Evolutionary conservation across 1,140 invertebrate species (phyloP).

Genomic region (Philotrypesis tridentata): DNA sequence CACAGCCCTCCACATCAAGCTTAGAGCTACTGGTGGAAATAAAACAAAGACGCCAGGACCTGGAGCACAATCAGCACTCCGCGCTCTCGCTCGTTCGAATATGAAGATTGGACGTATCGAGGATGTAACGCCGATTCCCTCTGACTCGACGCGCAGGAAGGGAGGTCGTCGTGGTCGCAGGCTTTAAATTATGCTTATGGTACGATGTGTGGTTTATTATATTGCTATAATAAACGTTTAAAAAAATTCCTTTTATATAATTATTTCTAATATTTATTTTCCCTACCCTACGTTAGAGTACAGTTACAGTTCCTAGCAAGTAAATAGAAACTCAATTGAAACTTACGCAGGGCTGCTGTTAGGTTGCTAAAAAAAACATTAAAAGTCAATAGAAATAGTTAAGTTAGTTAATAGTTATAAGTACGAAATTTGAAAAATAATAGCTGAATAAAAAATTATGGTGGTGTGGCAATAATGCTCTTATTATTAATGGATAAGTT

Average conservation of each 20-base stretch:
- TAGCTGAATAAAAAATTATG: no score
- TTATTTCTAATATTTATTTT: conserved; percentile 21
- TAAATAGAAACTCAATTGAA: no score
- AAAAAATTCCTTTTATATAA: conserved; percentile 44
- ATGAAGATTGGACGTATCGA: conserved; percentile 99
- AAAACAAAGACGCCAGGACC: conserved; percentile 98
- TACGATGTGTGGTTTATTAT: conserved; percentile 56
- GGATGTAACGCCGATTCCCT: conserved; percentile 99
- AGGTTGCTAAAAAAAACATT: no score
- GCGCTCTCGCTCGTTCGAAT: conserved; percentile 97
- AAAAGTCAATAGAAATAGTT: no score
- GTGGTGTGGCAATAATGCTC: no score
- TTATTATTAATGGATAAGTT: no score
- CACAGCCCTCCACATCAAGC: conserved; percentile 97
- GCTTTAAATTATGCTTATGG: conserved; percentile 82
- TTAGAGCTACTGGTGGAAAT: conserved; percentile 98
- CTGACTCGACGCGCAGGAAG: conserved; percentile 99
- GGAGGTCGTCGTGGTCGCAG: conserved; percentile 99
- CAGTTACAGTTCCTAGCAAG: no score
- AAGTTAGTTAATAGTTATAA: no score
- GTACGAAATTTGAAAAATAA: no score
- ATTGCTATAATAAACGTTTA: conserved; percentile 61
- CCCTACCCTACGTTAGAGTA: background rate
- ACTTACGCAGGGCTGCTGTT: no score
- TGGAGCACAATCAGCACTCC: conserved; percentile 97